A percentile compares a stretch with the other conserved stretches of the same genome.
phyloP scores from a whole-genome alignment of 1,140 invertebrate species.

The Macrocentrus cingulum region DNA sequence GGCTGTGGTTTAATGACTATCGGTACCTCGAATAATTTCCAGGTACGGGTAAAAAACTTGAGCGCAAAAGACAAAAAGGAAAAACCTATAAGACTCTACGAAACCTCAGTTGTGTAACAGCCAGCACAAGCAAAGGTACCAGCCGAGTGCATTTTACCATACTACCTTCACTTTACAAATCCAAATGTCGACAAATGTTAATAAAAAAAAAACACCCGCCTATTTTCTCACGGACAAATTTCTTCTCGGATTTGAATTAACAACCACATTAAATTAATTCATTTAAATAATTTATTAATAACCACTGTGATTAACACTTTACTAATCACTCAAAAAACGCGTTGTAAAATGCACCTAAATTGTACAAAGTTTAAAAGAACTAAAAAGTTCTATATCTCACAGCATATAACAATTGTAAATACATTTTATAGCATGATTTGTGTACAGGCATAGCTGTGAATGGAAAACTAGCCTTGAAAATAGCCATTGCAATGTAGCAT shows the following conservation, averaged over 20 bases:
- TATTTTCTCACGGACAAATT: no score
- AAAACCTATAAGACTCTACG: slow-evolving; percentile 68
- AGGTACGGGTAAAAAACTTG: slow-evolving; percentile 61
- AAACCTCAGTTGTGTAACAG: slow-evolving; percentile 69
- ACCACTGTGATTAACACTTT: background rate
- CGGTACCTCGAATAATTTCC: slow-evolving; percentile 54
- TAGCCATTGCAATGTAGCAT: no score
- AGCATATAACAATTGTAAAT: no score
- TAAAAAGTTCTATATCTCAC: no score
- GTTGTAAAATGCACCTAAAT: slow-evolving; percentile 10
- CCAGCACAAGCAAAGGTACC: slow-evolving; percentile 70
- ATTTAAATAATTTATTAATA: no score
- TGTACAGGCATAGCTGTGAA: no score
- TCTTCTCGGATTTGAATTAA: no score
- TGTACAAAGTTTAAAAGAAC: background rate
- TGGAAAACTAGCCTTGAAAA: no score
- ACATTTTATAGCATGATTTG: no score
- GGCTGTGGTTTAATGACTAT: slow-evolving; percentile 29
- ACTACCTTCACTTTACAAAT: slow-evolving; percentile 29
- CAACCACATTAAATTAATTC: no score
- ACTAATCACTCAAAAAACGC: background rate
- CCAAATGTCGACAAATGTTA: background rate
- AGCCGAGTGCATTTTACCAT: slow-evolving; percentile 47
- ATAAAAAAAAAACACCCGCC: no score
- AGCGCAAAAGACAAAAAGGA: slow-evolving; percentile 67